Percentiles rank a stretch among this genome's conserved stretches.
Evolutionary conservation across 2,797 vertebrate species (phyloP).

Genomic region (Megaceryle alcyon): DNA sequence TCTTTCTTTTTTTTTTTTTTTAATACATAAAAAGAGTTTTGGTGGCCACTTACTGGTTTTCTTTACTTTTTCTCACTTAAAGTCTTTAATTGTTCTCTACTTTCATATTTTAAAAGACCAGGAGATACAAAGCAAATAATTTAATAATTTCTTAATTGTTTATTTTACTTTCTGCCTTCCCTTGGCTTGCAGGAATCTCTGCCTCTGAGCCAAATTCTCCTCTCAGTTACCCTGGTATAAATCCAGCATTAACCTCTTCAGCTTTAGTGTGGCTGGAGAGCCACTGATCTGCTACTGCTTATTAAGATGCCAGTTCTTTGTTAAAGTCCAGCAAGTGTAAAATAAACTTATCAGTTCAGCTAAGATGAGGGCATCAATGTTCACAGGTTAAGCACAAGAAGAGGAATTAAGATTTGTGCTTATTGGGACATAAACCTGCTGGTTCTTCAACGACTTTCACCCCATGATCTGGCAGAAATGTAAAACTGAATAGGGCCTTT

Average conservation of each 20-base stretch:
- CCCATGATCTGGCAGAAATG: neutral
- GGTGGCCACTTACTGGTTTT: neutral
- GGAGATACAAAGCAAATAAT: neutral
- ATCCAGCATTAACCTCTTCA: slow-evolving; percentile 18
- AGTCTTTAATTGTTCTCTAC: neutral
- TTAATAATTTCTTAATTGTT: neutral
- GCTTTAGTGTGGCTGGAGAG: neutral
- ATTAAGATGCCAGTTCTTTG: neutral
- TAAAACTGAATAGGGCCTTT: neutral
- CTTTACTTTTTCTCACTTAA: neutral
- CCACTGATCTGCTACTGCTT: neutral
- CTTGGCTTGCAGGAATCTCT: neutral
- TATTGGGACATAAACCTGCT: neutral
- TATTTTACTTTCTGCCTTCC: neutral
- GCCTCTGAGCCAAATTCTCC: neutral
- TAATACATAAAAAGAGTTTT: neutral
- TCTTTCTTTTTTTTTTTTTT: neutral
- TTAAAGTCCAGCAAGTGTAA: neutral
- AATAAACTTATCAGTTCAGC: neutral
- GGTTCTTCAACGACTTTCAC: neutral
- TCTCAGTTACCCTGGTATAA: neutral
- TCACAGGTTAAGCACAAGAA: neutral
- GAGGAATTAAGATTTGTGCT: neutral
- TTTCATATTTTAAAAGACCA: neutral
- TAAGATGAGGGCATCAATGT: neutral